phyloP scores from a whole-genome alignment of 2,888 invertebrate species.

The Antheraea assamensis region DNA sequence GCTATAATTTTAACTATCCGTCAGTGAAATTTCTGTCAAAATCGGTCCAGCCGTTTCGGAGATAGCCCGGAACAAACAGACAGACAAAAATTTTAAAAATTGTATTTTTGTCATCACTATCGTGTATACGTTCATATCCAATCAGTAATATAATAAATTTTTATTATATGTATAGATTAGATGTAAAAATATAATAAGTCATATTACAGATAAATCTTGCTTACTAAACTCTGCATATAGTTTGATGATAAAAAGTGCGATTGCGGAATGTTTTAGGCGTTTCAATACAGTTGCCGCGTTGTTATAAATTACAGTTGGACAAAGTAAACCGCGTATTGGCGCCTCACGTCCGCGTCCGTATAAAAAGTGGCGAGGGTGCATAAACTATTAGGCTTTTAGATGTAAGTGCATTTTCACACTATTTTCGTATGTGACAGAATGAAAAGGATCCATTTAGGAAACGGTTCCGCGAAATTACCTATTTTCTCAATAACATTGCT shows the following conservation, averaged over 20 bases:
- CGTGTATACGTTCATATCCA: too few relatives aligned
- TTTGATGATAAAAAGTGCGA: background rate
- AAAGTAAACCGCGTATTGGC: constrained; percentile 22
- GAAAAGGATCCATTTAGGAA: constrained; percentile 21
- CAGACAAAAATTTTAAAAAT: too few relatives aligned
- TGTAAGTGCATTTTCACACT: constrained; percentile 65
- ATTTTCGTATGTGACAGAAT: constrained; percentile 32
- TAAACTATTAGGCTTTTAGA: constrained; percentile 75
- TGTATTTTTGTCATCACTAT: too few relatives aligned
- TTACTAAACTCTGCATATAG: background rate
- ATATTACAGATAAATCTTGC: background rate
- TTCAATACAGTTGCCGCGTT: constrained; percentile 4
- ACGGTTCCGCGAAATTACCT: background rate
- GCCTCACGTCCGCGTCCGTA: constrained; percentile 40
- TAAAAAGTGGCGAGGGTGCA: constrained; percentile 71
- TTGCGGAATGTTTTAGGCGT: constrained; percentile 14
- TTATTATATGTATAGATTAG: background rate
- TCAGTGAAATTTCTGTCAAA: too few relatives aligned
- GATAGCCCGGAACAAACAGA: too few relatives aligned
- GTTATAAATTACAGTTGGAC: constrained; percentile 18
- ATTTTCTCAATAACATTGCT: background rate
- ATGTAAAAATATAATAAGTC: background rate
- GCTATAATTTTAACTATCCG: too few relatives aligned
- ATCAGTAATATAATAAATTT: too few relatives aligned
- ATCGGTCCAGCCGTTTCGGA: too few relatives aligned